Conservation (phyloP, 2,888 invertebrate genomes). For the Zygothrica quintamaculata region DNA sequence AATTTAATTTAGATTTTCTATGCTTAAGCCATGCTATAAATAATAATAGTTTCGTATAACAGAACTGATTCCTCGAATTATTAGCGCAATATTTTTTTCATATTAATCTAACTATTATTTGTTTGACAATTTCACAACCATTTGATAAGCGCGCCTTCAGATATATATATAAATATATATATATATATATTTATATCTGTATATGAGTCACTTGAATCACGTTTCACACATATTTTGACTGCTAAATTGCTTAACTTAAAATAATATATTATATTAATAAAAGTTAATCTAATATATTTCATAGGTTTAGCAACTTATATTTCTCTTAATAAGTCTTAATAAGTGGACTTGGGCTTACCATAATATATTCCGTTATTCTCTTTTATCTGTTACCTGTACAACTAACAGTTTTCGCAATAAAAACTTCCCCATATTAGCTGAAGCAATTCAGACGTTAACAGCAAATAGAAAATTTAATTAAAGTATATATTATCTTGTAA, state of each 20-base stretch:
- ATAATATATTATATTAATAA: conserved; percentile 22
- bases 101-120: conserved; percentile 17
- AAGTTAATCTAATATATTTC: background rate
- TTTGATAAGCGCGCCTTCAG: conserved; percentile 58
- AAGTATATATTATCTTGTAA: background rate
- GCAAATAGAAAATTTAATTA: too few species aligned
- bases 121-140: conserved; percentile 43
- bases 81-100: conserved; percentile 48
- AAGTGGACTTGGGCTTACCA: too few species aligned
- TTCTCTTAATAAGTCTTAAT: too few species aligned
- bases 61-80: conserved; percentile 45
- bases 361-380: too few species aligned
- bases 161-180: background rate
- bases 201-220: conserved; percentile 8
- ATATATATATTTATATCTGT: background rate
- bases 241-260: background rate
- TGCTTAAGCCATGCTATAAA: background rate
- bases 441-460: too few species aligned
- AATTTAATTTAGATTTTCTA: background rate
- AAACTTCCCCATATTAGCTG: too few species aligned
- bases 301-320: too few species aligned
- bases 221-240: conserved; percentile 38
- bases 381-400: too few species aligned
- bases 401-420: too few species aligned
- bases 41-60: conserved; percentile 4